Evolutionary conservation across 2,888 invertebrate species (phyloP).

Genomic region (Pachymerium ferrugineum): DNA sequence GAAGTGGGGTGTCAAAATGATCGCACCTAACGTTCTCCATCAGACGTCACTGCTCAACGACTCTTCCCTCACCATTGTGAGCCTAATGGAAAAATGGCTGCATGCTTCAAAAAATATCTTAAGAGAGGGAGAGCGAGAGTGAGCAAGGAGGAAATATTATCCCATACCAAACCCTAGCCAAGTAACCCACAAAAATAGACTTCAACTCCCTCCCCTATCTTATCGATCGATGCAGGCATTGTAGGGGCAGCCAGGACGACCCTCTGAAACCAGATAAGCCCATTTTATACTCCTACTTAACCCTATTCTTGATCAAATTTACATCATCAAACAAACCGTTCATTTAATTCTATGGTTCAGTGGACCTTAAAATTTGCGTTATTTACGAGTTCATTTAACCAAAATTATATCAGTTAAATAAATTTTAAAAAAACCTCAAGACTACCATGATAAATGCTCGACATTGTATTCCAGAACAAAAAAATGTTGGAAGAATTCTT

Average conservation of each 20-base stretch:
- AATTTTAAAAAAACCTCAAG: background rate
- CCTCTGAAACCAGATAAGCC: slow-evolving; percentile 19
- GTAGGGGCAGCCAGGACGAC: background rate
- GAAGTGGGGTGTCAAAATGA: slow-evolving; percentile 18
- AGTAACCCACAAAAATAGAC: slow-evolving; percentile 19
- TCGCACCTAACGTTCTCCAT: slow-evolving; percentile 20
- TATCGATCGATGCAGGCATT: background rate
- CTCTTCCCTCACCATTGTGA: background rate
- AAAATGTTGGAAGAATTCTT: too few species aligned
- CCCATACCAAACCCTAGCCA: background rate
- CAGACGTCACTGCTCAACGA: slow-evolving; percentile 9
- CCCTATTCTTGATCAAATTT: slow-evolving; percentile 9
- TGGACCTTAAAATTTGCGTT: slow-evolving; percentile 2
- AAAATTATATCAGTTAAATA: too few species aligned
- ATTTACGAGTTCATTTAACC: too few species aligned
- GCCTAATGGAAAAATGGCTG: slow-evolving; percentile 22
- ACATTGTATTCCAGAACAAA: background rate
- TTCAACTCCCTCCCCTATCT: background rate
- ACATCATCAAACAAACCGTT: slow-evolving; percentile 25
- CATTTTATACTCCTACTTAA: slow-evolving; percentile 17
- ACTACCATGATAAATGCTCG: background rate
- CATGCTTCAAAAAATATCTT: slow-evolving; percentile 19
- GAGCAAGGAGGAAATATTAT: background rate
- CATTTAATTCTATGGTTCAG: background rate
- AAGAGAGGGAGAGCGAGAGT: background rate